A percentile compares a stretch with the other conserved stretches of the same genome.
Conservation (phyloP, 1,140 invertebrate genomes). For the Oreohelix idahoensis region DNA sequence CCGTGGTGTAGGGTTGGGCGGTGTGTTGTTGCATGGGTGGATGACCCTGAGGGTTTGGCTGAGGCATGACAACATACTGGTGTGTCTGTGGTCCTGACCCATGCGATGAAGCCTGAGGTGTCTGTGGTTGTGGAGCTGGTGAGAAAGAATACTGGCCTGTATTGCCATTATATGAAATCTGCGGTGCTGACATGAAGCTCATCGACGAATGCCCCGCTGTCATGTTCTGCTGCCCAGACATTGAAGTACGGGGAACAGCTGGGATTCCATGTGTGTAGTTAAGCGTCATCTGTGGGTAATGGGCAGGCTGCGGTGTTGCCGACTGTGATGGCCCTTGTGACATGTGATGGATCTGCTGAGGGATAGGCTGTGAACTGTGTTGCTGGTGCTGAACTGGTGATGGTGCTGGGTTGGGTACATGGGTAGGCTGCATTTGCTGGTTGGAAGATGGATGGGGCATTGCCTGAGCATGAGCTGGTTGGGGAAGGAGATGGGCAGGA, state of each 20-base stretch:
- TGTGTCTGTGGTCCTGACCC: constrained; percentile 21
- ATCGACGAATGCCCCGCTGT: constrained; percentile 2
- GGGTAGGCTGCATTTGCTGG: constrained; percentile 14
- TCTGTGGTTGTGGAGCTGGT: constrained; percentile 32
- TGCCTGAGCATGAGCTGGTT: constrained; percentile 26
- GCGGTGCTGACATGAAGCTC: not conserved
- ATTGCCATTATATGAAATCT: constrained; percentile 26
- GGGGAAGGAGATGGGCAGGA: constrained; percentile 21
- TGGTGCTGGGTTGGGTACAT: constrained; percentile 34
- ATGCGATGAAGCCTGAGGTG: constrained; percentile 20
- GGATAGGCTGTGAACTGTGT: not conserved
- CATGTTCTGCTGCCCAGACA: constrained; percentile 32
- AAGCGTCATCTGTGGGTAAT: constrained; percentile 29
- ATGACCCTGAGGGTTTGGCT: constrained; percentile 25
- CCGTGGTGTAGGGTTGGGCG: not conserved
- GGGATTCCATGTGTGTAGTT: not conserved
- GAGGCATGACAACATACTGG: constrained; percentile 39
- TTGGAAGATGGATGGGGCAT: constrained; percentile 10
- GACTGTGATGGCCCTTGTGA: constrained; percentile 30
- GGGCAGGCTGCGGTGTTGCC: constrained; percentile 21
- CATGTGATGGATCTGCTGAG: constrained; percentile 21
- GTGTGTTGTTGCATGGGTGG: constrained; percentile 29
- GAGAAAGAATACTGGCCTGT: constrained; percentile 15
- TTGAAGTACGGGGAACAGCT: constrained; percentile 3
- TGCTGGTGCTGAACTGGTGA: constrained; percentile 39